phyloP scores from a whole-genome alignment of 2,888 invertebrate genomes.

The Brachypalpus laphriformis region DNA sequence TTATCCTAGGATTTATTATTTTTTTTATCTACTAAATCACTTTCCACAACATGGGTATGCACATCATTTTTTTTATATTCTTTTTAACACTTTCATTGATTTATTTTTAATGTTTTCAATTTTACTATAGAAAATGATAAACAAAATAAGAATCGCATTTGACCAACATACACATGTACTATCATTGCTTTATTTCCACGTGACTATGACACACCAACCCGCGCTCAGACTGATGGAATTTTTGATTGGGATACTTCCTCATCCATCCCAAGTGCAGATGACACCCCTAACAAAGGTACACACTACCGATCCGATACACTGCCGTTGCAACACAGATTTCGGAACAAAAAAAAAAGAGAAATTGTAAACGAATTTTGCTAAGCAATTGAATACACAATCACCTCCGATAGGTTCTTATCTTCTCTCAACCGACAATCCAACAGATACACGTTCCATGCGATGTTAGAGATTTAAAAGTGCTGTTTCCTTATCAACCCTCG shows the following conservation, averaged over 20 bases:
- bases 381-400: constrained; percentile 42
- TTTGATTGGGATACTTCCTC: too few species aligned
- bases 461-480: constrained; percentile 63
- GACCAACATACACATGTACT: constrained; percentile 6
- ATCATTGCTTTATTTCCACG: neutral
- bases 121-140: neutral
- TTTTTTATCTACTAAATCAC: neutral
- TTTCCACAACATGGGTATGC: neutral
- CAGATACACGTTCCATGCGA: constrained; percentile 62
- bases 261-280: neutral
- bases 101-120: neutral
- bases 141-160: neutral
- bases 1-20: constrained; percentile 10
- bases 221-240: neutral
- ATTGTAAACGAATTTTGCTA: neutral
- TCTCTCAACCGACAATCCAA: constrained; percentile 48
- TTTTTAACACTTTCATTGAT: constrained; percentile 5
- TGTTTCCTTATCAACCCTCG: constrained; percentile 67
- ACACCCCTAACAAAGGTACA: neutral
- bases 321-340: constrained; percentile 10
- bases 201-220: neutral
- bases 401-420: constrained; percentile 53
- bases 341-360: neutral
- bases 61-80: neutral
- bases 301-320: neutral